These are phyloP conservation scores for Taurulus bubalis DNA, from an alignment of 2,113 vertebrate genomes.

Conservation along the genomic window DNA sequence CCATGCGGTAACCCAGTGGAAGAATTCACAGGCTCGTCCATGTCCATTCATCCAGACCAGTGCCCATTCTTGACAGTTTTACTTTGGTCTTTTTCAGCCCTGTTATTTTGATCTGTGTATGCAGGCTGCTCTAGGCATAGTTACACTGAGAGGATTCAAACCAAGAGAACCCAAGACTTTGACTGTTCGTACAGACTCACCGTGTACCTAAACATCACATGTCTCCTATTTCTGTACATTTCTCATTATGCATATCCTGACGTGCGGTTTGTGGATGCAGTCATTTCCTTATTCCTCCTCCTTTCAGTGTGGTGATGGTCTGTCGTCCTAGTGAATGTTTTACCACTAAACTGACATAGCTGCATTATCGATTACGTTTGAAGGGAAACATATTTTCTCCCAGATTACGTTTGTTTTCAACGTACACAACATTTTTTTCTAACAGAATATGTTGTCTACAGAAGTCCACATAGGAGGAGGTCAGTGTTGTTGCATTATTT, in stretches of 20 bases:
- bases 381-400: not conserved
- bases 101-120: slow-evolving; percentile 65
- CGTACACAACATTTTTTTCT: not conserved
- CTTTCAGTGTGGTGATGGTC: not conserved
- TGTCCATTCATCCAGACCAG: slow-evolving; percentile 68
- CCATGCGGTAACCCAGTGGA: slow-evolving; percentile 45
- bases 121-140: slow-evolving; percentile 34
- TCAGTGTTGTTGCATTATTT: not conserved
- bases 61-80: slow-evolving; percentile 60
- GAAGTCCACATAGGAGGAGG: not conserved
- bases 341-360: not conserved
- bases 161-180: slow-evolving; percentile 26
- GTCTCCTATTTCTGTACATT: slow-evolving; percentile 15
- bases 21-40: slow-evolving; percentile 53
- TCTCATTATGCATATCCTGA: slow-evolving; percentile 14
- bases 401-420: not conserved
- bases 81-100: slow-evolving; percentile 68
- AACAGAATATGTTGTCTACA: not conserved
- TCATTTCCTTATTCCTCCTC: not conserved
- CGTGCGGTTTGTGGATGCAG: not conserved
- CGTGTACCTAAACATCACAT: slow-evolving; percentile 48
- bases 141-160: slow-evolving; percentile 33
- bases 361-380: not conserved
- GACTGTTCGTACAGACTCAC: slow-evolving; percentile 32
- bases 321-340: not conserved